phyloP scores from a whole-genome alignment of 1,140 invertebrate genomes.

The Drosophila quadrilineata region DNA sequence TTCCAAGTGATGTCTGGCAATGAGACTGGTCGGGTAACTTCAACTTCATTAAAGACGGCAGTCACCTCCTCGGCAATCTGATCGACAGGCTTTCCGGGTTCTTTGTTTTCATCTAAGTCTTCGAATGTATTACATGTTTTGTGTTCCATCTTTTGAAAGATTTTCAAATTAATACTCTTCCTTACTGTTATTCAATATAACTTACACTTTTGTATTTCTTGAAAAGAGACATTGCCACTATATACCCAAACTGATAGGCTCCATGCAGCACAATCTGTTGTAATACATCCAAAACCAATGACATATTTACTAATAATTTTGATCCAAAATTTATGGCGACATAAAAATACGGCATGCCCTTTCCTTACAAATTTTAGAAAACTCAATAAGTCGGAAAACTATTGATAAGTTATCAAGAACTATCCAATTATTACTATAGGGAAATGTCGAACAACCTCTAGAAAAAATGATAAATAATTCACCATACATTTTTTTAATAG shows the following conservation, averaged over 20 bases:
- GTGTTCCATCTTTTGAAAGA: background rate
- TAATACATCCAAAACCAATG: constrained; percentile 51
- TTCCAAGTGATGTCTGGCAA: background rate
- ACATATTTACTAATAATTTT: constrained; percentile 36
- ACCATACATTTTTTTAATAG: no score
- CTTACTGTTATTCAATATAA: background rate
- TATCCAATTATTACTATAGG: no score
- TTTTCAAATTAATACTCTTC: no score
- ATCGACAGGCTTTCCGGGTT: background rate
- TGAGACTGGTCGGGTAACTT: background rate
- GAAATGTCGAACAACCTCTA: no score
- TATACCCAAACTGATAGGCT: constrained; percentile 41
- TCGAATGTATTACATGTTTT: background rate
- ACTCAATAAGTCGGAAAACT: no score
- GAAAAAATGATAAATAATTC: no score
- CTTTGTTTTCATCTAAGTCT: background rate
- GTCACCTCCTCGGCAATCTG: no score
- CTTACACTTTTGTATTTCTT: constrained; percentile 34
- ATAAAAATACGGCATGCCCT: no score
- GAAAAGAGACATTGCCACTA: constrained; percentile 3
- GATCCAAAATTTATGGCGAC: constrained; percentile 8
- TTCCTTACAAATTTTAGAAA: no score
- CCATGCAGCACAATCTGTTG: constrained; percentile 48
- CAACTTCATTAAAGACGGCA: background rate
- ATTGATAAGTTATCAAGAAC: no score